These are phyloP conservation scores for Pseudomyrmex cubaensis DNA, from an alignment of 1,140 invertebrate genomes.

Conservation along the genomic window DNA sequence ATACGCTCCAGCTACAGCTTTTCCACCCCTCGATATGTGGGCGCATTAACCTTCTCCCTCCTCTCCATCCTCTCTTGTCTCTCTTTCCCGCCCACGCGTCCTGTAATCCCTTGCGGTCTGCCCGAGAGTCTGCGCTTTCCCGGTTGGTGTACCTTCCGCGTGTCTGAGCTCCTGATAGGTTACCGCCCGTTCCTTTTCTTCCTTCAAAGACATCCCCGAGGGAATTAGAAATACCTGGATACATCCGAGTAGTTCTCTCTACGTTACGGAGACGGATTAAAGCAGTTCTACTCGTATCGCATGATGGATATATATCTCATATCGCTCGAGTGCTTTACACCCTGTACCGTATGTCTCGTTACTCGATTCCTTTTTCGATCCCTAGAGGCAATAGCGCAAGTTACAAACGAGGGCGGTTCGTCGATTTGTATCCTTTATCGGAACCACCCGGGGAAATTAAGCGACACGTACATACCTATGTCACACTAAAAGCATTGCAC, in stretches of 20 bases:
- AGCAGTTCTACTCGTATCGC: too few relatives aligned
- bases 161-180: conserved; percentile 76
- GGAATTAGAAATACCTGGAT: conserved; percentile 2
- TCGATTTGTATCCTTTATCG: conserved; percentile 34
- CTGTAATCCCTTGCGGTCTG: conserved; percentile 67
- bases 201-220: conserved; percentile 66
- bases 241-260: too few relatives aligned
- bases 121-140: conserved; percentile 72
- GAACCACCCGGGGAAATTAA: conserved; percentile 48
- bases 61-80: neutral
- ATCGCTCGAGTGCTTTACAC: too few relatives aligned
- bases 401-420: conserved; percentile 39
- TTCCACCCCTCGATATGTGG: conserved; percentile 8
- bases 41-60: conserved; percentile 32
- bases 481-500: conserved; percentile 29
- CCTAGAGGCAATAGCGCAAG: too few relatives aligned
- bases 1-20: conserved; percentile 32
- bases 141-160: conserved; percentile 68
- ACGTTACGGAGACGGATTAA: too few relatives aligned
- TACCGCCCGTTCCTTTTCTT: conserved; percentile 81
- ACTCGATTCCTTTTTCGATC: too few relatives aligned
- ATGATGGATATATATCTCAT: too few relatives aligned
- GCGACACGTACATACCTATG: neutral
- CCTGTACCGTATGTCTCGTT: too few relatives aligned
- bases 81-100: neutral